A percentile compares a stretch with the other conserved stretches of the same genome.
These are phyloP conservation scores for Fulmarus glacialis DNA, from an alignment of 2,113 vertebrate genomes.

Conservation along the genomic window DNA sequence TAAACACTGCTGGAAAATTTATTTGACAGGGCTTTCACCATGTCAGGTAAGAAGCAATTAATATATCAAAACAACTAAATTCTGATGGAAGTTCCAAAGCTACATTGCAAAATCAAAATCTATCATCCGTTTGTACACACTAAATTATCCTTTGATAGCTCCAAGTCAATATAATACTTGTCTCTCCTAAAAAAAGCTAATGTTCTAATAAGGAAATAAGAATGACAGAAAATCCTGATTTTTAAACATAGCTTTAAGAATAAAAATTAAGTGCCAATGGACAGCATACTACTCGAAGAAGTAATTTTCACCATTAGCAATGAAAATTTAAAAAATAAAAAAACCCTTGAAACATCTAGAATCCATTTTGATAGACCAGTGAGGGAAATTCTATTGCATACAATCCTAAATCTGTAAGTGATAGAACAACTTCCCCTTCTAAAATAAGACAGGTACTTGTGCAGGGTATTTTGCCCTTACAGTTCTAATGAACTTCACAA, in stretches of 20 bases:
- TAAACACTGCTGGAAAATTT: conserved; percentile 52
- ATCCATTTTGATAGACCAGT: background rate
- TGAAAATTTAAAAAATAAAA: background rate
- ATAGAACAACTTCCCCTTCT: background rate
- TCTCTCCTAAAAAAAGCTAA: background rate
- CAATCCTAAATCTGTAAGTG: background rate
- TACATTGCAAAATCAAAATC: background rate
- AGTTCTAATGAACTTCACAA: background rate
- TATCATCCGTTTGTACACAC: background rate
- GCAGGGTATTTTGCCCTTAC: background rate
- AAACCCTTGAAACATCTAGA: background rate
- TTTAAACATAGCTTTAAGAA: background rate
- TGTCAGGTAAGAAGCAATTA: conserved; percentile 41
- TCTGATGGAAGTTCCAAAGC: background rate
- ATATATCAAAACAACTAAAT: conserved; percentile 30
- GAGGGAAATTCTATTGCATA: background rate
- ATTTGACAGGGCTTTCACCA: conserved; percentile 24
- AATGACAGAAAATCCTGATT: background rate
- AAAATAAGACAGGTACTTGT: background rate
- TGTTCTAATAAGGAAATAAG: background rate
- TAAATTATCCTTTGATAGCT: background rate
- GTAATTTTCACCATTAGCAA: background rate
- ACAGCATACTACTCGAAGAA: background rate
- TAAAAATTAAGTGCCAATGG: background rate
- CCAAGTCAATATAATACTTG: background rate